Percentiles rank a stretch among this genome's conserved stretches.
These are phyloP conservation scores for Andrena bucephala DNA, from an alignment of 2,888 invertebrate genomes.

Conservation along the genomic window DNA sequence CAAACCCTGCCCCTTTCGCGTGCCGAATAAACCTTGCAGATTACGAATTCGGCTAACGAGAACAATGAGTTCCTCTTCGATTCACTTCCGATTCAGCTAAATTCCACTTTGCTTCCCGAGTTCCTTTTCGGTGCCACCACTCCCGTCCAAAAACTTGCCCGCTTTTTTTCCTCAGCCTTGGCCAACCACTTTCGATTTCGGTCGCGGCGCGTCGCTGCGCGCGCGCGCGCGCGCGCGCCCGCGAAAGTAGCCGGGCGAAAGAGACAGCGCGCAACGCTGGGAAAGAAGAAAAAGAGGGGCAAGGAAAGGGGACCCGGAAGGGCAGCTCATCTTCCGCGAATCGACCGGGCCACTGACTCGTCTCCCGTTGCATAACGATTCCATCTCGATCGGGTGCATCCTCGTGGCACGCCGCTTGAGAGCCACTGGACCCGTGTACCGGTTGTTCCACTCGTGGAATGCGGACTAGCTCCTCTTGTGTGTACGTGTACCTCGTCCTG, in stretches of 20 bases:
- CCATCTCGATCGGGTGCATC: constrained; percentile 37
- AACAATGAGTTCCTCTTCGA: no score
- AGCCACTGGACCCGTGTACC: constrained; percentile 83
- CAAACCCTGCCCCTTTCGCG: not conserved
- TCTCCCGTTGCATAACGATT: constrained; percentile 75
- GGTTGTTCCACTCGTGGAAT: constrained; percentile 85
- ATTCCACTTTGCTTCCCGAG: not conserved
- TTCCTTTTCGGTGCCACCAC: not conserved
- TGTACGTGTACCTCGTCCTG: constrained; percentile 65
- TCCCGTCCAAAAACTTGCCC: not conserved
- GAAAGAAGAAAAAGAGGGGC: constrained; percentile 29
- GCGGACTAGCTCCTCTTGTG: constrained; percentile 79
- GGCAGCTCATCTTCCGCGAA: constrained; percentile 70
- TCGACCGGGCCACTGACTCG: constrained; percentile 72
- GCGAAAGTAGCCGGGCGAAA: constrained; percentile 28
- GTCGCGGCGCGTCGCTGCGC: not conserved
- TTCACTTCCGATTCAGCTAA: no score
- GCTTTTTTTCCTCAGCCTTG: constrained; percentile 15
- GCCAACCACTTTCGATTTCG: constrained; percentile 67
- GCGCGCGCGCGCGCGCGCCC: not conserved
- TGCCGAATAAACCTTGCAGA: no score
- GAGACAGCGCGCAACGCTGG: constrained; percentile 24
- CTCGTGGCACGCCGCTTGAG: constrained; percentile 72
- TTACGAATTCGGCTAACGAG: no score
- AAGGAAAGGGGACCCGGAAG: constrained; percentile 69